phyloP scores from a whole-genome alignment of 2,113 vertebrate genomes.

The Desmodus rotundus region DNA sequence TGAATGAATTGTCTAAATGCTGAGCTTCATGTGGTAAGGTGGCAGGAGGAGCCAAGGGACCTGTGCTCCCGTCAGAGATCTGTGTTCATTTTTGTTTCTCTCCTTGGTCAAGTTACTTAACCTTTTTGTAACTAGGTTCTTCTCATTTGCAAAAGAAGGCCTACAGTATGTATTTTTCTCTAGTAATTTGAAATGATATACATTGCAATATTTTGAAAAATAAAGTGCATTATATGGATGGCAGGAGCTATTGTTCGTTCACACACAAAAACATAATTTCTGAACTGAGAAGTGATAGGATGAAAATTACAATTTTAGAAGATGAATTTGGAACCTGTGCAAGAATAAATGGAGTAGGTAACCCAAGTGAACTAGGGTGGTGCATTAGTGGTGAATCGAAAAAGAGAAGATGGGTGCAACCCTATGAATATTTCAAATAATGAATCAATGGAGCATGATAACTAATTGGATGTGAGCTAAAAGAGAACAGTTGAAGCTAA shows the following conservation, averaged over 20 bases:
- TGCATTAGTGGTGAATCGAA: not conserved
- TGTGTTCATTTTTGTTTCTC: not conserved
- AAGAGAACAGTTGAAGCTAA: not conserved
- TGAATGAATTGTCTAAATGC: not conserved
- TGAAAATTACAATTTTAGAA: not conserved
- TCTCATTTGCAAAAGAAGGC: not conserved
- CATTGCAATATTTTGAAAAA: slow-evolving; percentile 34
- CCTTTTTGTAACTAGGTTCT: not conserved
- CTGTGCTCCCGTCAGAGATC: not conserved
- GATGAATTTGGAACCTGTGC: not conserved
- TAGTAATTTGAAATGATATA: not conserved
- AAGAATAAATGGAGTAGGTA: not conserved
- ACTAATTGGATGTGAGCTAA: not conserved
- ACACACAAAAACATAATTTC: slow-evolving; percentile 12
- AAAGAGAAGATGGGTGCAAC: not conserved
- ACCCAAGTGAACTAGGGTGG: not conserved
- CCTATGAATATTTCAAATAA: not conserved
- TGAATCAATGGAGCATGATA: not conserved
- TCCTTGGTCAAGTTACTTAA: not conserved
- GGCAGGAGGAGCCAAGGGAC: no score
- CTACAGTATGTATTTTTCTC: not conserved
- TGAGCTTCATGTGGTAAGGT: not conserved
- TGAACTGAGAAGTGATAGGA: not conserved
- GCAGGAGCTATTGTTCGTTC: slow-evolving; percentile 21
- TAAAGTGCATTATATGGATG: not conserved